Conservation (phyloP, 2,113 vertebrate genomes). For the Osmerus mordax region DNA sequence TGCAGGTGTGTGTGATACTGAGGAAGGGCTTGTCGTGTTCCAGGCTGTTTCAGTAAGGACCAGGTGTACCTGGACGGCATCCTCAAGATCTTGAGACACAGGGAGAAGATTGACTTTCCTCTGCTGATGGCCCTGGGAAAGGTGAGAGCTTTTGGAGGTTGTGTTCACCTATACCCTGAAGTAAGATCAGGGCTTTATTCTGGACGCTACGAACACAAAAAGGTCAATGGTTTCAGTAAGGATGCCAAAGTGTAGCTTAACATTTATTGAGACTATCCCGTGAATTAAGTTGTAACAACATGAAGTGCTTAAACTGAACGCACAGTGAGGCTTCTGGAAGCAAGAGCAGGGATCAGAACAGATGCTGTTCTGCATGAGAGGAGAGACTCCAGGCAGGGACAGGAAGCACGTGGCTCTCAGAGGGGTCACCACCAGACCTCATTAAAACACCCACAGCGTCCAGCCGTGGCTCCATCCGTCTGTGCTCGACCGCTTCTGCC, state of each 20-base stretch:
- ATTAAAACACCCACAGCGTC: neutral
- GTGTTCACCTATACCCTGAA: neutral
- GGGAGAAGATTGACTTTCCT: conserved; percentile 86
- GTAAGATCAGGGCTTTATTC: too few relatives aligned
- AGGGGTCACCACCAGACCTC: neutral
- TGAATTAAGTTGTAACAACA: too few relatives aligned
- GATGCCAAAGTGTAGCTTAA: neutral
- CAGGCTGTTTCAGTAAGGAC: conserved; percentile 96
- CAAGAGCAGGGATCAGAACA: neutral
- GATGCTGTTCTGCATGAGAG: neutral
- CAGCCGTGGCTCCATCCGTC: neutral
- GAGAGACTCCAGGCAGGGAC: neutral
- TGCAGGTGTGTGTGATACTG: neutral
- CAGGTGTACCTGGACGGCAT: conserved; percentile 93
- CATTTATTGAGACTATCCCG: too few relatives aligned
- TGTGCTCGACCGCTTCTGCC: neutral
- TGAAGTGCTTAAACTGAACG: too few relatives aligned
- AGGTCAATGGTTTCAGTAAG: neutral
- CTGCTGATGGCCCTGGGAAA: conserved; percentile 90
- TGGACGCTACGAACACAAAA: too few relatives aligned
- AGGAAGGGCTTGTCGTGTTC: conserved; percentile 13
- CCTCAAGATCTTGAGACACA: conserved; percentile 84
- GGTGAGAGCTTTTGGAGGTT: conserved; percentile 62
- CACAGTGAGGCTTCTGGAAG: too few relatives aligned
- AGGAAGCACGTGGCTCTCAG: neutral